Evolutionary conservation across 2,113 vertebrate species (phyloP).

Genomic region (Cyprinodon brontotheroides): DNA sequence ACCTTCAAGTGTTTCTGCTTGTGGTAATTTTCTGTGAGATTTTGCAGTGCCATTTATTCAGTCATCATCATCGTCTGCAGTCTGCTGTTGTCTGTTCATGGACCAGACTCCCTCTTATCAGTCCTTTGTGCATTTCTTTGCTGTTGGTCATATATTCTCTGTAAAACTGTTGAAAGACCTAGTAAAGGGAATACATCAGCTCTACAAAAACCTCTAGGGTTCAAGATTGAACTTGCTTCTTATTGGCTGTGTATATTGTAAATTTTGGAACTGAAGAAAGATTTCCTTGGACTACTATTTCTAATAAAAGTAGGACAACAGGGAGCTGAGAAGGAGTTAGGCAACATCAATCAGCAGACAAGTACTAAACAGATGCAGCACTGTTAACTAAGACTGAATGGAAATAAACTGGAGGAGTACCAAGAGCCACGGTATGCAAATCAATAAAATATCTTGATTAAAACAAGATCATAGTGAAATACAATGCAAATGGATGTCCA

Average conservation of each 20-base stretch:
- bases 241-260: neutral
- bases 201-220: neutral
- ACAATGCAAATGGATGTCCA: conserved; percentile 3
- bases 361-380: neutral
- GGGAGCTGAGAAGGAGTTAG: conserved; percentile 16
- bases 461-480: neutral
- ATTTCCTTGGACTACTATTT: conserved; percentile 1
- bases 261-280: neutral
- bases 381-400: conserved; percentile 6
- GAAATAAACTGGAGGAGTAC: neutral
- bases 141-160: conserved; percentile 34
- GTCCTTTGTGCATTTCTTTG: conserved; percentile 27
- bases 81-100: conserved; percentile 47
- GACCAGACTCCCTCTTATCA: conserved; percentile 8
- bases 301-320: conserved; percentile 9
- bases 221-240: neutral
- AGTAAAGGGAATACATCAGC: conserved; percentile 2
- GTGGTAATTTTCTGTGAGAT: conserved; percentile 43
- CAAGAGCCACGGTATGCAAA: conserved; percentile 9
- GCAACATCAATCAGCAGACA: conserved; percentile 17
- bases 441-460: neutral
- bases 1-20: conserved; percentile 21
- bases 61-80: conserved; percentile 48
- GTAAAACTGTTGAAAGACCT: conserved; percentile 26
- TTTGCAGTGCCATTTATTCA: conserved; percentile 48